Conservation (phyloP, 2,113 vertebrate species). For the Opisthocomus hoazin region DNA sequence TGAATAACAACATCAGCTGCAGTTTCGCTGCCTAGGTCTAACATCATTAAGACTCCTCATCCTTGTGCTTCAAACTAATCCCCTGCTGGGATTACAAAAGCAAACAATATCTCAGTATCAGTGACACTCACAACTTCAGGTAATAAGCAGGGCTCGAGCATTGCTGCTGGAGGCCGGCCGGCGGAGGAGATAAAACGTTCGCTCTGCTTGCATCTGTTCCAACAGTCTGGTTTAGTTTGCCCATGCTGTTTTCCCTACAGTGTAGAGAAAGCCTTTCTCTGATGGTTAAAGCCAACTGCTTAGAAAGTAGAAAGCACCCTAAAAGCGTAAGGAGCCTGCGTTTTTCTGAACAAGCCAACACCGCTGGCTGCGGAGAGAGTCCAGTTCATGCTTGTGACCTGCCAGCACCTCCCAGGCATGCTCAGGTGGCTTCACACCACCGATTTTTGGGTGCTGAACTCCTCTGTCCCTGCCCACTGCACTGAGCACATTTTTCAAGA, state of each 20-base stretch:
- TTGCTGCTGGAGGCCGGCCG: background rate
- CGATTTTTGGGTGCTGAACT: background rate
- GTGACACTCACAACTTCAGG: background rate
- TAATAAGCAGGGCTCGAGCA: background rate
- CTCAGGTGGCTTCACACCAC: background rate
- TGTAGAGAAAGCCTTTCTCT: background rate
- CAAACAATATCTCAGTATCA: conserved; percentile 14
- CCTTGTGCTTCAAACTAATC: background rate
- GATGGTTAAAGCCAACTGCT: background rate
- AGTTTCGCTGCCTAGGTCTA: background rate
- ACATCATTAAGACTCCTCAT: background rate
- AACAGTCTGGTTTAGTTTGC: background rate
- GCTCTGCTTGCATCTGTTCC: background rate
- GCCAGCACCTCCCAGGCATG: background rate
- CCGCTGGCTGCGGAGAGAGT: background rate
- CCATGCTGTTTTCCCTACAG: background rate
- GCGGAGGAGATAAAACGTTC: background rate
- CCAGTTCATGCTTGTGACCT: accelerated
- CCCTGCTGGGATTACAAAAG: conserved; percentile 30
- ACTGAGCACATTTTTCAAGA: background rate
- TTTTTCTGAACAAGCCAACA: background rate
- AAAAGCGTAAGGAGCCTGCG: background rate
- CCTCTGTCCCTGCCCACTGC: background rate
- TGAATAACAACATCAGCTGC: conserved; percentile 61
- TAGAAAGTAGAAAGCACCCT: background rate